Evolutionary conservation across 1,140 invertebrate species (phyloP).

Genomic region (Dendroctonus ponderosae): DNA sequence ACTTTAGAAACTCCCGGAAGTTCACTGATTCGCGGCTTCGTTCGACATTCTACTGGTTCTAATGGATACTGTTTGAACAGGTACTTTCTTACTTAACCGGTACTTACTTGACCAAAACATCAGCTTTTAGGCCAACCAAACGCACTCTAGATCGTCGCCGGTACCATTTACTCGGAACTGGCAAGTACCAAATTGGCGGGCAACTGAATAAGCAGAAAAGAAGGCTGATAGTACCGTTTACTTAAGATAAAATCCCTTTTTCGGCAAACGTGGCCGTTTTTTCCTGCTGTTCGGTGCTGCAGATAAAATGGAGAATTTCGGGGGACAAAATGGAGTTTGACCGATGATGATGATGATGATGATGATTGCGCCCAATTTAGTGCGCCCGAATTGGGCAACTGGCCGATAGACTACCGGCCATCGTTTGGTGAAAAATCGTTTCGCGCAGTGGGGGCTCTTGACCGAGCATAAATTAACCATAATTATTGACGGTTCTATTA

Average conservation of each 20-base stretch:
- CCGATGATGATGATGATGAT: too few species aligned
- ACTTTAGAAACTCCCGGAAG: too few species aligned
- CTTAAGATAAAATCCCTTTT: conserved; percentile 12
- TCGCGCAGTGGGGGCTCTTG: conserved; percentile 5
- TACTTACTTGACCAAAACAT: too few species aligned
- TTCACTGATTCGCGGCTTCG: too few species aligned
- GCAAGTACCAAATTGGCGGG: neutral
- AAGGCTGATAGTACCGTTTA: conserved; percentile 7
- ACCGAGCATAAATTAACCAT: conserved; percentile 17
- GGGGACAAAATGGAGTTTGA: neutral
- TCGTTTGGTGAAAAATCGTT: conserved; percentile 11
- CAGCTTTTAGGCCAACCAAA: too few species aligned
- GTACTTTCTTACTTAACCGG: too few species aligned
- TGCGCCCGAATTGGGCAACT: too few species aligned
- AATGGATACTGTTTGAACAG: too few species aligned
- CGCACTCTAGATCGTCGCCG: neutral
- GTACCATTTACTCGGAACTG: neutral
- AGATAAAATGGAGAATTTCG: neutral
- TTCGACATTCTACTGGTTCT: too few species aligned
- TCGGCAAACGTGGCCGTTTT: neutral
- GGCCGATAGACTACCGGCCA: neutral
- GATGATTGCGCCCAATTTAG: too few species aligned
- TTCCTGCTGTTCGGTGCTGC: neutral
- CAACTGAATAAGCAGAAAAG: conserved; percentile 22
- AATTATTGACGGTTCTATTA: conserved; percentile 25